phyloP scores from a whole-genome alignment of 2,888 invertebrate species.

The Gerosis bhagava region DNA sequence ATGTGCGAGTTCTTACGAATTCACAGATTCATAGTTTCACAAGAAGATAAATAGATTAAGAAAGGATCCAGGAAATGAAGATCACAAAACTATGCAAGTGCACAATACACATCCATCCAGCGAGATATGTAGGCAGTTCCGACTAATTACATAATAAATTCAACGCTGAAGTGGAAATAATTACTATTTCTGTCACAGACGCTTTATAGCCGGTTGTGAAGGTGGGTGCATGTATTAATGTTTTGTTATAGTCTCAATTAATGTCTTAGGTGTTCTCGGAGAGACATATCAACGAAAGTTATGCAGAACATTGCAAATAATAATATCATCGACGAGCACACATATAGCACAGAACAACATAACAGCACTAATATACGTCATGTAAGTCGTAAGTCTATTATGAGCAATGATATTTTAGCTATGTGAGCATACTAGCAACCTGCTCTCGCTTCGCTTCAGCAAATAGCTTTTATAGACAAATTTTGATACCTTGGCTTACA shows the following conservation, averaged over 20 bases:
- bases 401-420: too few relatives aligned
- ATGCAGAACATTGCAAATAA: constrained; percentile 9
- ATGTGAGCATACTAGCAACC: too few relatives aligned
- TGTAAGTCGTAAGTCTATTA: too few relatives aligned
- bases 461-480: too few relatives aligned
- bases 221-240: constrained; percentile 22
- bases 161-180: constrained; percentile 41
- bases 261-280: constrained; percentile 5
- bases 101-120: constrained; percentile 29
- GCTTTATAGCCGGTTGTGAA: constrained; percentile 30
- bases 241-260: constrained; percentile 20
- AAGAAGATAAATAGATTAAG: neutral
- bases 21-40: too few relatives aligned
- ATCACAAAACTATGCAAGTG: constrained; percentile 3
- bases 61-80: constrained; percentile 3
- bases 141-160: constrained; percentile 57
- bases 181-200: constrained; percentile 35
- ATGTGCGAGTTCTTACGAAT: too few relatives aligned
- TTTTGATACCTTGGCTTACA: too few relatives aligned
- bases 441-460: too few relatives aligned
- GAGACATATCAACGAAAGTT: constrained; percentile 8
- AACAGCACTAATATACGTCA: too few relatives aligned
- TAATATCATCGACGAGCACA: neutral
- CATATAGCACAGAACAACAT: neutral
- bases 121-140: constrained; percentile 30